Evolutionary conservation across 2,113 vertebrate species (phyloP).

Genomic region (Amblyornis subalaris): DNA sequence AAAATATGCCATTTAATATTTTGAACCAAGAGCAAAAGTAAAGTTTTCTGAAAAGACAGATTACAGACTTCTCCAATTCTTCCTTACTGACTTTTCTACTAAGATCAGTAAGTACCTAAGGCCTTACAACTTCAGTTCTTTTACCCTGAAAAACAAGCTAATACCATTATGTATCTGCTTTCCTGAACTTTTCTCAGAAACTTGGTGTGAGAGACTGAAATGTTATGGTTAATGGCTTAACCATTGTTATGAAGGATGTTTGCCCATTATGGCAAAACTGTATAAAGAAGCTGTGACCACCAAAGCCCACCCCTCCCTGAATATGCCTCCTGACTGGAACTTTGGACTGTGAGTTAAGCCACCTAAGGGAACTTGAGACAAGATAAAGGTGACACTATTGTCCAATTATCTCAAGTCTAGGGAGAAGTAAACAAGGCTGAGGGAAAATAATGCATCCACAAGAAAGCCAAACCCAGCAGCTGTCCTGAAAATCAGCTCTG

Average conservation of each 20-base stretch:
- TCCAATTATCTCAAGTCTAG: not conserved
- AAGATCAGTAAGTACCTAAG: not conserved
- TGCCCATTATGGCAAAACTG: not conserved
- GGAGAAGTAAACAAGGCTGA: not conserved
- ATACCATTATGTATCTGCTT: slow-evolving; percentile 60
- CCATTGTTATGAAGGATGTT: not conserved
- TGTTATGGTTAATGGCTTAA: not conserved
- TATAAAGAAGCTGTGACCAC: not conserved
- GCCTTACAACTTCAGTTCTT: not conserved
- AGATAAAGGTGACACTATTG: not conserved
- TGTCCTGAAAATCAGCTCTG: not conserved
- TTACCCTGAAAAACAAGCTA: slow-evolving; percentile 33
- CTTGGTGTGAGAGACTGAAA: not conserved
- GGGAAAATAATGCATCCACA: not conserved
- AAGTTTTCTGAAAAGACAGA: not conserved
- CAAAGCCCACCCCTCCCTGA: not conserved
- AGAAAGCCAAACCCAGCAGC: not conserved
- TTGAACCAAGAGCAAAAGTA: not conserved
- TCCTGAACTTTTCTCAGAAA: slow-evolving; percentile 70
- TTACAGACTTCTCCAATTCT: not conserved
- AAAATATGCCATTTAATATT: not conserved
- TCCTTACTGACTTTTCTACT: not conserved
- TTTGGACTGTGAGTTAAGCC: not conserved
- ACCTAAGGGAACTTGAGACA: not conserved
- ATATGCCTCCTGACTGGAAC: not conserved